Evolutionary conservation across 2,113 vertebrate species (phyloP).

Genomic region (Garra rufa): DNA sequence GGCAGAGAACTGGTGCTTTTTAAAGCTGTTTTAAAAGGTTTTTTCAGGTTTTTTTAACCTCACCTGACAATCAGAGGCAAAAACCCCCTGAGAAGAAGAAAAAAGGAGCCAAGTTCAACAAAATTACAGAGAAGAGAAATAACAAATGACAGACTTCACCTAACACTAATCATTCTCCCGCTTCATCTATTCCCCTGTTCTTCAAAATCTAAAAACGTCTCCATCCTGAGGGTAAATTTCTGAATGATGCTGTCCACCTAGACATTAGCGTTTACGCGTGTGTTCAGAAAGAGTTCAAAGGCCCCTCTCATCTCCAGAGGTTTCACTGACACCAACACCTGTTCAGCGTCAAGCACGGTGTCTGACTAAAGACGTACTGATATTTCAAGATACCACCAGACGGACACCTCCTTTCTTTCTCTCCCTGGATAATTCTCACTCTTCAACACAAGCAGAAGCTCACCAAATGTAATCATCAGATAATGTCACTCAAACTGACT

Average conservation of each 20-base stretch:
- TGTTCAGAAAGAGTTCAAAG: constrained; percentile 22
- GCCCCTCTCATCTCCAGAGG: background rate
- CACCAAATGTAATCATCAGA: constrained; percentile 31
- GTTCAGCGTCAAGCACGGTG: constrained; percentile 7
- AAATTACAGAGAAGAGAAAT: constrained; percentile 29
- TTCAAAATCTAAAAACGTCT: constrained; percentile 5
- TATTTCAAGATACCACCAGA: constrained; percentile 14
- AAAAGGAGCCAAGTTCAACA: constrained; percentile 12
- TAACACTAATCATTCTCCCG: constrained; percentile 14
- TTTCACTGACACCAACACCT: constrained; percentile 27
- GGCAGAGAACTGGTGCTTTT: no score
- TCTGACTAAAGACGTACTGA: background rate
- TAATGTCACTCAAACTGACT: constrained; percentile 43
- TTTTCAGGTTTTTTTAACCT: background rate
- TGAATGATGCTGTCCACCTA: background rate
- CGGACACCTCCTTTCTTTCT: constrained; percentile 14
- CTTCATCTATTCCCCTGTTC: constrained; percentile 22
- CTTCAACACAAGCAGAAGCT: constrained; percentile 3
- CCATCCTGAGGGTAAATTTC: background rate
- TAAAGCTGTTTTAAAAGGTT: no score
- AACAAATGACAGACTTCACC: constrained; percentile 13
- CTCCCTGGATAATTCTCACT: constrained; percentile 20
- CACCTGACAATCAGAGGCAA: background rate
- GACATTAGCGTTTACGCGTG: background rate
- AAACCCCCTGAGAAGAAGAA: background rate